Base-by-base conservation (phyloP, 92 coral and sea anemone species). In the Porites lobata region DNA sequence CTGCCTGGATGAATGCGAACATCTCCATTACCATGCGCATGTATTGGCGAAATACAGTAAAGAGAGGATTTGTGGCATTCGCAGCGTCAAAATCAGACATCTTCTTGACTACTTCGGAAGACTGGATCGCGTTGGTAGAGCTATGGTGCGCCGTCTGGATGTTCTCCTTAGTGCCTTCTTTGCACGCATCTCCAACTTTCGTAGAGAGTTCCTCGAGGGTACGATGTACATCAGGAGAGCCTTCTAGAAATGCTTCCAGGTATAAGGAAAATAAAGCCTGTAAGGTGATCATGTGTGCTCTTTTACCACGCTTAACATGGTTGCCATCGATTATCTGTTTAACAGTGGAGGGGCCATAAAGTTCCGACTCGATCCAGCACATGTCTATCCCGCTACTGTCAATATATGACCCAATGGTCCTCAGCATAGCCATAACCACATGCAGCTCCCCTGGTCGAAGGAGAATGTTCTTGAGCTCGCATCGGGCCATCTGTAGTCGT, bases 251-350 rank as follows among this genome's bases (percentile, higher is more conserved):
- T 26, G 32, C 32, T 26, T 26, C 32, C 32, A 26, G 93, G 90
- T 89, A 89, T 1, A 89, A 58, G 29, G 52, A 67, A 61, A 75
- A 85, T 22, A 77, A 54, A 47, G 79, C 93, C 52, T 78, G 85
- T 21, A 86, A 62, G 22, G 90, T 78, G 51, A 77, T 57, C 78
- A 86, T 67, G 50, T 86, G 90, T 29, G 90, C 90, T 56, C 59
- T 21, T 51, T 63, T 77, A 19, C 93, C 93, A 50, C 90, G 78
- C 73, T 90, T 85, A 73, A 90, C 80, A 66, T 90, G 93, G 6
- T 90, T 90, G 13, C 93, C 93, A 54, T 78, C 86, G 17, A 85
- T 18, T 17, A 90, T 85, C 53, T 90, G 90, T 82, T 86, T 90
- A 53, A 81, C 83, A 52, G 88, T 83, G 19, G 84, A 75, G 17